Evolutionary conservation across 2,888 invertebrate species (phyloP), one percentile per base, ranked within the genome.

Genomic region (Macroteleia sp.): DNA sequence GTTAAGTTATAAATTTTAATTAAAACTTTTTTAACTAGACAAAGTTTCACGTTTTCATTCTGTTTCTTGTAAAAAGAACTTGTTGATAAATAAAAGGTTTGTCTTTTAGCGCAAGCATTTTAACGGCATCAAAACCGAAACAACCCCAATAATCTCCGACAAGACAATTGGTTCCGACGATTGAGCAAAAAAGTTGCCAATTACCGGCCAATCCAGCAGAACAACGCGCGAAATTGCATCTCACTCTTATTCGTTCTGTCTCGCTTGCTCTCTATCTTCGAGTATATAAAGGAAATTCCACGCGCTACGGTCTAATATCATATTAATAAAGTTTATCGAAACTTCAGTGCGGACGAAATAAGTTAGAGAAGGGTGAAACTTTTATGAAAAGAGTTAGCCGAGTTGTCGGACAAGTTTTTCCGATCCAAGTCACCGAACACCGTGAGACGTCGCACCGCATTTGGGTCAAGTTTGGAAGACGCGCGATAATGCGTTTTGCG

Each of bases 251-350:
- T 39, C n/a, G 12, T 32, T 22, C 16, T 5, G 9, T 41, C 42
- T 41, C 32, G n/a, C 30, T 22, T 17, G 42, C 36, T 8, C 32
- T 10, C 8, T 46, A n/a, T 54, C 41, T 12, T 32, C 34, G 8
- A 59, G 66, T 74, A 32, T 74, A 74, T 61, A 74, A 54, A 66
- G 41, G 61, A 46, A 59, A 74, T 66, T 57, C 30, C 42, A 39
- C 66, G 46, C 44, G 25, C 46, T 44, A 30, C n/a, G 56, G 22
- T 74, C 67, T 67, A 74, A 74, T 74, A 74, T 67, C 61, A 61
- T 74, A 74, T 74, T 74, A 74, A 74, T 74, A 74, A 74, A 74
- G 74, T 74, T 74, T 67, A 74, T 75, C 54, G 54, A 41, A 67
- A 75, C 54, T 75, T 75, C 59, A 16, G 44, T 25, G 59, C 44